phyloP scores from a whole-genome alignment of 2,113 vertebrate genomes.

The Hemiscyllium ocellatum region DNA sequence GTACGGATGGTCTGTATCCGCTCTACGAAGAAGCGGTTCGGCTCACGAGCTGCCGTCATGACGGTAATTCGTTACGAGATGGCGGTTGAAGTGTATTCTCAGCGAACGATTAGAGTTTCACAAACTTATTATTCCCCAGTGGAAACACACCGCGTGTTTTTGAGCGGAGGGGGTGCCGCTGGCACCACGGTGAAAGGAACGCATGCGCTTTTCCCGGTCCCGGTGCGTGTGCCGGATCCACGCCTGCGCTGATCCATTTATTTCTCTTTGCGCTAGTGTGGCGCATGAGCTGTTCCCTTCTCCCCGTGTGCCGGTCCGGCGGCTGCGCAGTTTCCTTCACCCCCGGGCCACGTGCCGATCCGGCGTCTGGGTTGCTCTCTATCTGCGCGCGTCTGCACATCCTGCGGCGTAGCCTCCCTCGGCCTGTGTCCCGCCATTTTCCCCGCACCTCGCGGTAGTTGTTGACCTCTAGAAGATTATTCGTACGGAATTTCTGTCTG shows the following conservation, averaged over 20 bases:
- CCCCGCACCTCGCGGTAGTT: neutral
- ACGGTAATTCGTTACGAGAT: neutral
- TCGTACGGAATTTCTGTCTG: neutral
- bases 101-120: neutral
- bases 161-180: neutral
- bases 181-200: too few relatives aligned
- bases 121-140: neutral
- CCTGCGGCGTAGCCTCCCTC: neutral
- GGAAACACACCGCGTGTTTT: neutral
- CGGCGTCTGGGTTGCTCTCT: neutral
- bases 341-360: neutral
- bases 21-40: neutral
- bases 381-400: neutral
- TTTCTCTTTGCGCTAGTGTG: too few relatives aligned
- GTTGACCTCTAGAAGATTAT: neutral
- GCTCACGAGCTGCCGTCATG: fast-evolving
- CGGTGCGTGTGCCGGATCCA: too few relatives aligned
- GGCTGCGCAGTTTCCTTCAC: too few relatives aligned
- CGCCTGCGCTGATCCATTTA: too few relatives aligned
- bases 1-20: fast-evolving
- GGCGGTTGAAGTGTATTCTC: neutral
- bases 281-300: too few relatives aligned
- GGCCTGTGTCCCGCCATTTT: neutral
- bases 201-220: too few relatives aligned
- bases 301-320: too few relatives aligned